Evolutionary conservation across 2,888 invertebrate genomes (phyloP).

Genomic region (Smittia sp.): DNA sequence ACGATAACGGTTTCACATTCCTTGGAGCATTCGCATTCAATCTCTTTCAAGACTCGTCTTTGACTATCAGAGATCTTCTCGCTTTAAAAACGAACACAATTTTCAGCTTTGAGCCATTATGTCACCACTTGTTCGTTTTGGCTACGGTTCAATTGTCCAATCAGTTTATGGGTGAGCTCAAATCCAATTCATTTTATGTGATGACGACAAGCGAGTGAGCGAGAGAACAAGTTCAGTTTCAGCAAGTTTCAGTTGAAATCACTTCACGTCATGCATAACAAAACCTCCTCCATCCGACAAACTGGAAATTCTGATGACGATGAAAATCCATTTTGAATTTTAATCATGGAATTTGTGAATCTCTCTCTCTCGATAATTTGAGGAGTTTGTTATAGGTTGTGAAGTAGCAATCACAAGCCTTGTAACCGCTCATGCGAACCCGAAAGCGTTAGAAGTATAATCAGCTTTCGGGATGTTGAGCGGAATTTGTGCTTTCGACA

Average conservation of each 20-base stretch:
- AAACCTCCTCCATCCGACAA: no score
- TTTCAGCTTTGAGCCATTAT: neutral
- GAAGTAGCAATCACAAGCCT: no score
- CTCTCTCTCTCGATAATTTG: neutral
- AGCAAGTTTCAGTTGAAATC: no score
- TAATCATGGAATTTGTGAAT: conserved; percentile 11
- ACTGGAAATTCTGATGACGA: conserved; percentile 1
- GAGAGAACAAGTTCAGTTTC: neutral
- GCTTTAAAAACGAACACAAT: neutral
- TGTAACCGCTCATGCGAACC: no score
- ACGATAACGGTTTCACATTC: no score
- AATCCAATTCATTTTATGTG: neutral
- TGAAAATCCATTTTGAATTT: conserved; percentile 26
- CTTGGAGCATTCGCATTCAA: no score
- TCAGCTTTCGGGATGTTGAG: no score
- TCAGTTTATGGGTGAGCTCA: neutral
- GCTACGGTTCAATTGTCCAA: neutral
- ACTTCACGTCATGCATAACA: no score
- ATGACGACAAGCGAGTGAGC: neutral
- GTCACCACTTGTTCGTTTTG: conserved; percentile 8
- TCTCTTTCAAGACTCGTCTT: no score
- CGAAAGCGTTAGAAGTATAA: no score
- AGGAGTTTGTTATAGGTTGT: neutral
- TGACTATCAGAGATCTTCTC: neutral
- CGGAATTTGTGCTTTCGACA: no score